These are phyloP conservation scores for Helicoverpa assulta DNA, from an alignment of 2,888 invertebrate species.

Conservation along the genomic window DNA sequence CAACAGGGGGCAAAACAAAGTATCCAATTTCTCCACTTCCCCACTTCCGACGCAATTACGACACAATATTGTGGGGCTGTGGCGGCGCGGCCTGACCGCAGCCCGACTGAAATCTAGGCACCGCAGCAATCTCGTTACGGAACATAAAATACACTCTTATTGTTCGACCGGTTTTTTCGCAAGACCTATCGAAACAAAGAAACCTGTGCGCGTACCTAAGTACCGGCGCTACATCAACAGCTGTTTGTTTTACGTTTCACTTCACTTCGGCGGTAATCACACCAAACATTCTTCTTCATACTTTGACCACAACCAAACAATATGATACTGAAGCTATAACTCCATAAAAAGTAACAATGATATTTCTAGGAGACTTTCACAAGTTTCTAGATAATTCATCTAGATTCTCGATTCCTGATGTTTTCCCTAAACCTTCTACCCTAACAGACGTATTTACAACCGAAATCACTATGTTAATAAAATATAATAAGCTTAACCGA, in stretches of 20 bases:
- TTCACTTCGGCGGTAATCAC: slow-evolving; percentile 50
- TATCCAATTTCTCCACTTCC: slow-evolving; percentile 87
- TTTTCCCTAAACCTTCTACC: not conserved
- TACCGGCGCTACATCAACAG: slow-evolving; percentile 61
- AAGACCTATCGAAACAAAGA: slow-evolving; percentile 80
- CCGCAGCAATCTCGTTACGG: slow-evolving; percentile 85
- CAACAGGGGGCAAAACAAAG: slow-evolving; percentile 80
- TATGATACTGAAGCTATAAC: slow-evolving; percentile 26
- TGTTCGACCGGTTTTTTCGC: slow-evolving; percentile 82
- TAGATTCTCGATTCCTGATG: too few relatives aligned
- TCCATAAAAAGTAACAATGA: slow-evolving; percentile 29
- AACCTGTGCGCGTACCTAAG: slow-evolving; percentile 70
- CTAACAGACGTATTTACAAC: slow-evolving; percentile 5
- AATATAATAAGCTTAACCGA: slow-evolving; percentile 21
- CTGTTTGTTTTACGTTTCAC: slow-evolving; percentile 65
- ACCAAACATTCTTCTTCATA: slow-evolving; percentile 48
- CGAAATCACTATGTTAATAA: slow-evolving; percentile 8
- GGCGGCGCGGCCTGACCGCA: slow-evolving; percentile 81
- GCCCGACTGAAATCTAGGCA: slow-evolving; percentile 80
- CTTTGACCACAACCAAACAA: slow-evolving; percentile 39
- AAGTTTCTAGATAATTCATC: slow-evolving; percentile 1
- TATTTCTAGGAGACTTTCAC: slow-evolving; percentile 35
- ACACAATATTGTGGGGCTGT: slow-evolving; percentile 80
- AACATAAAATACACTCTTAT: slow-evolving; percentile 83
- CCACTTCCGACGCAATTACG: slow-evolving; percentile 88